Evolutionary conservation across 2,888 invertebrate genomes (phyloP).

Genomic region (Watsonalla cultraria): DNA sequence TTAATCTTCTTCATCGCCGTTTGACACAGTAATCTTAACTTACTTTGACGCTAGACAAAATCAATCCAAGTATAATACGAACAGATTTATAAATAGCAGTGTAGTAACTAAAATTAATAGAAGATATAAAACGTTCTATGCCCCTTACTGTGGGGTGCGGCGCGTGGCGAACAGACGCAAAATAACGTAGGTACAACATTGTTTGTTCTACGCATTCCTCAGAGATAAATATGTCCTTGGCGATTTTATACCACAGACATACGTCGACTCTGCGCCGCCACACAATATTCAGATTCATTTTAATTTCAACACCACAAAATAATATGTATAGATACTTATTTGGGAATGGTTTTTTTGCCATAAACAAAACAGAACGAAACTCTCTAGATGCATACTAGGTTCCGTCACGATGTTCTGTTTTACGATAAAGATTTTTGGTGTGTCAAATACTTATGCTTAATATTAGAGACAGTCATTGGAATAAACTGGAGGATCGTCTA

Average conservation of each 20-base stretch:
- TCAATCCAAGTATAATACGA: too few relatives aligned
- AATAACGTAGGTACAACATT: constrained; percentile 54
- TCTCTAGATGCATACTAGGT: too few relatives aligned
- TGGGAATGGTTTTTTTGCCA: background rate
- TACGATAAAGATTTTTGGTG: too few relatives aligned
- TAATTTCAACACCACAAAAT: constrained; percentile 42
- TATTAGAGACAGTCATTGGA: too few relatives aligned
- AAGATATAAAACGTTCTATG: constrained; percentile 14
- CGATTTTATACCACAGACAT: constrained; percentile 57
- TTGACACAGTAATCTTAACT: too few relatives aligned
- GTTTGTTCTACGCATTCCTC: constrained; percentile 72
- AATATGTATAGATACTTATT: constrained; percentile 26
- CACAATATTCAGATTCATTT: constrained; percentile 44
- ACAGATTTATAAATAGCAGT: too few relatives aligned
- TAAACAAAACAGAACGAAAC: too few relatives aligned
- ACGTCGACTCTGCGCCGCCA: constrained; percentile 33
- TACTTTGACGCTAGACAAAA: too few relatives aligned
- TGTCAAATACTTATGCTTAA: too few relatives aligned
- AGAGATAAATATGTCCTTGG: constrained; percentile 76
- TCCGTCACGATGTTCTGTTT: too few relatives aligned
- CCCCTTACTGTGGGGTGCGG: constrained; percentile 43
- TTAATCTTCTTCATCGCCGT: too few relatives aligned
- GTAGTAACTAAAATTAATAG: background rate
- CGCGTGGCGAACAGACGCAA: constrained; percentile 43
- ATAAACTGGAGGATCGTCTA: too few relatives aligned